phyloP scores from a whole-genome alignment of 2,888 invertebrate genomes.

The Polydrusus cervinus region DNA sequence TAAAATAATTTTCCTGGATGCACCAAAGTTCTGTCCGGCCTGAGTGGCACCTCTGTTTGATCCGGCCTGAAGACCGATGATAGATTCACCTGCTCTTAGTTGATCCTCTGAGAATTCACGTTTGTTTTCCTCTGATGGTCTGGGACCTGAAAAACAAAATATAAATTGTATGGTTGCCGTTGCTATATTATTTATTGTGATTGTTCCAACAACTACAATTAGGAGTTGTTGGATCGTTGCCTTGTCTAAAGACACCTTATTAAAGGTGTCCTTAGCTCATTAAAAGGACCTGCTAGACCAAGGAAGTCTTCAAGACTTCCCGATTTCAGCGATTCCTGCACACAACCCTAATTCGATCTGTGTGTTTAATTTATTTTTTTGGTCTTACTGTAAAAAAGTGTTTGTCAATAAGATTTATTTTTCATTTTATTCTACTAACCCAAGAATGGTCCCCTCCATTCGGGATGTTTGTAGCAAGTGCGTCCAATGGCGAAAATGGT shows the following conservation, averaged over 20 bases:
- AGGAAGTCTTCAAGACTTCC: no score
- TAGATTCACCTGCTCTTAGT: slow-evolving; percentile 85
- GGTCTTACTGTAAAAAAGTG: no score
- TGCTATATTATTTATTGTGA: no score
- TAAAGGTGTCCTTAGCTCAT: no score
- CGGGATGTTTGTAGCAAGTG: slow-evolving; percentile 88
- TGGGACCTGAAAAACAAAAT: slow-evolving; percentile 77
- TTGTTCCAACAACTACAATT: no score
- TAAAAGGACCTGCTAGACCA: no score
- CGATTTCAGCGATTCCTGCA: no score
- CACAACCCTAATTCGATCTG: no score
- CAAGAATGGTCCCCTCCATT: slow-evolving; percentile 86
- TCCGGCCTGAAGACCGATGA: slow-evolving; percentile 92
- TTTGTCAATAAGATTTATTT: no score
- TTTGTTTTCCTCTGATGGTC: slow-evolving; percentile 88
- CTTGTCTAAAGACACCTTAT: no score
- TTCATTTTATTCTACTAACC: slow-evolving; percentile 34
- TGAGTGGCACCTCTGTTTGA: slow-evolving; percentile 89
- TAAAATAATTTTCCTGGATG: slow-evolving; percentile 85
- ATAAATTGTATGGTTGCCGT: neutral
- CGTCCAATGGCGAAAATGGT: slow-evolving; percentile 92
- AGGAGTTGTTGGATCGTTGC: no score
- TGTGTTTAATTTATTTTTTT: no score
- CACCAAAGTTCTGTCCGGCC: slow-evolving; percentile 91
- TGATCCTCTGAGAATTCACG: slow-evolving; percentile 88